Conservation (phyloP, 2,797 vertebrate genomes). For the Carduelis carduelis region DNA sequence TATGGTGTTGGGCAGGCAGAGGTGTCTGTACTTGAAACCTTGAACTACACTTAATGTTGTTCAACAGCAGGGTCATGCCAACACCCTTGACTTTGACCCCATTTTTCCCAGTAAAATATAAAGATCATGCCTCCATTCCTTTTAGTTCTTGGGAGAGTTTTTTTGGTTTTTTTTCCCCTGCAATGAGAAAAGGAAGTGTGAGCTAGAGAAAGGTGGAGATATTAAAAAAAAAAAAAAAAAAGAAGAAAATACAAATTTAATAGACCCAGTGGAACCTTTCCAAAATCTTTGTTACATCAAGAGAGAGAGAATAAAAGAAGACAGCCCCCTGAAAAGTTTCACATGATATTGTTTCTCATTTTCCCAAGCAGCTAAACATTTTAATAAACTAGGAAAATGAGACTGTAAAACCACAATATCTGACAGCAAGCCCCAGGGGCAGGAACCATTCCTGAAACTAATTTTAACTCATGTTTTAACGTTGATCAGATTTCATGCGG, state of each 20-base stretch:
- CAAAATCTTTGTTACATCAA: constrained; percentile 8
- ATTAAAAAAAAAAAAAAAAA: neutral
- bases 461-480: constrained; percentile 60
- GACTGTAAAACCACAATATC: constrained; percentile 45
- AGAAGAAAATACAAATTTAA: neutral
- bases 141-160: neutral
- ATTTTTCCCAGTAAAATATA: constrained; percentile 20
- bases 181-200: neutral
- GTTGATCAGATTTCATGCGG: constrained; percentile 55
- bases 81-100: constrained; percentile 36
- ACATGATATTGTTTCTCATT: constrained; percentile 14
- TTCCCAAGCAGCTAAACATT: constrained; percentile 47
- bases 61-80: constrained; percentile 20
- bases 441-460: constrained; percentile 50
- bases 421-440: constrained; percentile 43
- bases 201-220: neutral
- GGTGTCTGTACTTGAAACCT: constrained; percentile 10
- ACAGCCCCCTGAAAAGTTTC: constrained; percentile 9
- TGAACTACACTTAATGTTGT: constrained; percentile 31
- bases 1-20: constrained; percentile 32
- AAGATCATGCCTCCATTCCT: neutral
- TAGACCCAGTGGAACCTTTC: neutral
- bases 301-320: neutral
- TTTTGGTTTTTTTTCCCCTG: neutral
- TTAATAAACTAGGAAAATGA: constrained; percentile 55